Evolutionary conservation across 2,888 invertebrate genomes (phyloP), one percentile per base, ranked within the genome.

Genomic region (Pyrocoelia pectoralis): DNA sequence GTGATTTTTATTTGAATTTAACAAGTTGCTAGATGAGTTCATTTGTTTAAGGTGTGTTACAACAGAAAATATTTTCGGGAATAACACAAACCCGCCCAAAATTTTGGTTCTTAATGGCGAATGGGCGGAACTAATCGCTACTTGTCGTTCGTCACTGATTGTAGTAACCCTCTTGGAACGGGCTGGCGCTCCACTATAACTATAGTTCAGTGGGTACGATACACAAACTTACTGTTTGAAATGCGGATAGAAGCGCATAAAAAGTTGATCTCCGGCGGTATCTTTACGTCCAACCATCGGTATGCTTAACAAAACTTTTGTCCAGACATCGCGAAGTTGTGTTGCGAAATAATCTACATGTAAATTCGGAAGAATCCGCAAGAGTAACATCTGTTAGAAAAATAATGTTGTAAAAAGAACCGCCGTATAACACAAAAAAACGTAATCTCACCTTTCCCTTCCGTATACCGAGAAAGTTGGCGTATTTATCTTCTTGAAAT

Each of bases 391-490:
- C 91, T 92, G n/a, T 24, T 24, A 24, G 24, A 24, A 24, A 52
- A 33, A 13, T 41, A 17, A 41, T 13, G 10, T 59, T 28, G 24
- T 8, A 5, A 24, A 3, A 24, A 24, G 8, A 24, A 24, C n/a
- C n/a, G n/a, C n/a, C n/a, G n/a, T n/a, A n/a, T n/a, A n/a, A n/a
- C n/a, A n/a, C n/a, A n/a, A n/a, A n/a, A n/a, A n/a, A n/a, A 2
- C 33, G n/a, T n/a, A n/a, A 33, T n/a, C 78, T 74, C 79, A 93
- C 93, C 86, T 92, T 89, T 73, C 94, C 95, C 77, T 95, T 95
- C 70, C 93, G 86, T 48, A 94, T 91, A 69, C 87, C 87, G 76
- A 94, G 82, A 83, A 93, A 88, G 73, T 88, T 88, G 18, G 87
- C 81, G 61, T 94, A 82, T 72, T 92, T 87, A 55, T 93, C 93